Conservation (phyloP, 2,113 vertebrate genomes). For the Oxygymnocypris stewartii region DNA sequence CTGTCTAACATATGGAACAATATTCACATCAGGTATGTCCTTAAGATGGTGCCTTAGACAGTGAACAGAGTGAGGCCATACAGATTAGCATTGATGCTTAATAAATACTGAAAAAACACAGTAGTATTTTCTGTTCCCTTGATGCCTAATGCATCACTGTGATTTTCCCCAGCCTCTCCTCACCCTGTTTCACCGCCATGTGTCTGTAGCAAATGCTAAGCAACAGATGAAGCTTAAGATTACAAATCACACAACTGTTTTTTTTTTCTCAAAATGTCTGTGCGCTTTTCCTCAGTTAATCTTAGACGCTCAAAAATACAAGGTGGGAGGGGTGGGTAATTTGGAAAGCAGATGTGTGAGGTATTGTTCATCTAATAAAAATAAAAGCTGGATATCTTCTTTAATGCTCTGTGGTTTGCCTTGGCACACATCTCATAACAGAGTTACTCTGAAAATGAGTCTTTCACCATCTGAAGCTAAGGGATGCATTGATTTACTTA, state of each 20-base stretch:
- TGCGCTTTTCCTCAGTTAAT: neutral
- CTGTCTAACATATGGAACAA: neutral
- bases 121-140: slow-evolving; percentile 12
- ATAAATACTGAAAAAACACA: neutral
- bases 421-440: slow-evolving; percentile 26
- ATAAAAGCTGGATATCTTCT: slow-evolving; percentile 23
- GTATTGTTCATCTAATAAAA: slow-evolving; percentile 12
- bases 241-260: slow-evolving; percentile 11
- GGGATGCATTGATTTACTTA: slow-evolving; percentile 44
- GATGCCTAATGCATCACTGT: slow-evolving; percentile 5
- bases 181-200: slow-evolving; percentile 8
- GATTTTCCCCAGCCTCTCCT: slow-evolving; percentile 14
- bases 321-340: neutral
- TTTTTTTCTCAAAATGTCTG: neutral
- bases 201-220: neutral
- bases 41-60: neutral
- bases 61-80: neutral
- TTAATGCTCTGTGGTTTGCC: slow-evolving; percentile 6
- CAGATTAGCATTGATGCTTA: neutral
- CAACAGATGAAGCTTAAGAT: slow-evolving; percentile 13
- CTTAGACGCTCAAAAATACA: neutral
- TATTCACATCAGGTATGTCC: neutral
- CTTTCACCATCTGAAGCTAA: neutral
- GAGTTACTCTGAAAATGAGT: slow-evolving; percentile 5
- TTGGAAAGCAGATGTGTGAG: slow-evolving; percentile 9